Conservation (phyloP, 2,888 invertebrate species). For the Hedya salicella region DNA sequence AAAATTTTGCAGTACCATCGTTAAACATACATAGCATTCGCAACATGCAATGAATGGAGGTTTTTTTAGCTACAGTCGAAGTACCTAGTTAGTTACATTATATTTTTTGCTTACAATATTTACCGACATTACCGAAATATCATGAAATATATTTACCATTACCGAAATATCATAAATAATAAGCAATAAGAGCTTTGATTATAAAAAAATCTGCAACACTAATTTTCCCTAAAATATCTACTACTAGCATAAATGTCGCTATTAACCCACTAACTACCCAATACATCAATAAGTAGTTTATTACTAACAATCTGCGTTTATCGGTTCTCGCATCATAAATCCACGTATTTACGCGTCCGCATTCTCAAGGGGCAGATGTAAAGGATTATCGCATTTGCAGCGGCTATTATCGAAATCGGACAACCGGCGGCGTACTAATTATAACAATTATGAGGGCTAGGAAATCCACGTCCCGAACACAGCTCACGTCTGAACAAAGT, state of each 20-base stretch:
- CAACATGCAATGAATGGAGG: too few relatives aligned
- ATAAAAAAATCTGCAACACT: neutral
- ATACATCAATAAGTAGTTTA: neutral
- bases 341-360: neutral
- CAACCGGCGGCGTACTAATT: slow-evolving; percentile 58
- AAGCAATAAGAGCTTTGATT: too few relatives aligned
- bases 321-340: slow-evolving; percentile 2
- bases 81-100: too few relatives aligned
- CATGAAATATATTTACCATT: too few relatives aligned
- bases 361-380: slow-evolving; percentile 30
- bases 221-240: neutral
- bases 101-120: too few relatives aligned
- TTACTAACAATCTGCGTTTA: slow-evolving; percentile 6
- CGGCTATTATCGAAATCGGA: slow-evolving; percentile 62
- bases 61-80: too few relatives aligned
- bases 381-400: slow-evolving; percentile 43
- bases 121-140: too few relatives aligned
- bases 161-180: too few relatives aligned
- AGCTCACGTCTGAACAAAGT: slow-evolving; percentile 67
- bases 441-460: slow-evolving; percentile 66
- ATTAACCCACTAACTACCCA: neutral
- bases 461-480: slow-evolving; percentile 60
- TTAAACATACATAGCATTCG: too few relatives aligned
- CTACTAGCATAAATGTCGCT: neutral
- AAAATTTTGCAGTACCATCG: too few relatives aligned